Evolutionary conservation across 2,888 invertebrate species (phyloP), one percentile per base, ranked within the genome.

Genomic region (Leptopterna dolabrata): DNA sequence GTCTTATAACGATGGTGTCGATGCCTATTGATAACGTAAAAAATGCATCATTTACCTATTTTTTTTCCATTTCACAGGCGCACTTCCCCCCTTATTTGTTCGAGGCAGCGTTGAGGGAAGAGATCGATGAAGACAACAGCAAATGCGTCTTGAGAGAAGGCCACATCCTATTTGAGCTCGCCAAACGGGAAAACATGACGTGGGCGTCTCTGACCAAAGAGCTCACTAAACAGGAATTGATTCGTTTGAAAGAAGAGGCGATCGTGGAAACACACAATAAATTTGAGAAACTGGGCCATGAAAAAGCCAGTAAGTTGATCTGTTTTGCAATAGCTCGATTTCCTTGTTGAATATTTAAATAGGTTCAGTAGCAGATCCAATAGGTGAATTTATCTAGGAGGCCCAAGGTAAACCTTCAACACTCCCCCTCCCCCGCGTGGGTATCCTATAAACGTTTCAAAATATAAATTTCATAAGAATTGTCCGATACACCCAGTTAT

Each of bases 31-130:
- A n/a, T n/a, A n/a, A n/a, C n/a, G n/a, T n/a, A n/a, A n/a, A n/a
- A n/a, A n/a, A n/a, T n/a, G n/a, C 47, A 47, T 14, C 14, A 47
- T 47, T 11, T 14, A 14, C 47, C 11, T 14, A 11, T 47, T 47
- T 47, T 14, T 47, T 14, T 47, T 47, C 47, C 11, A 19, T 63
- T 63, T 24, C 63, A 63, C 89, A 94, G 94, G 95, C 94, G 0
- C 94, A 95, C 90, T 96, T 93, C 91, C 94, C 94, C 36, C 95
- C 96, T 6, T 96, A 94, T 91, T 93, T 96, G 87, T 95, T 96
- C 91, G 97, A 97, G 93, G 92, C 94, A 63, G 95, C 96, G 91
- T 92, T 96, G n/a, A 87, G 71, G 30, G 87, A 88, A 85, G 92
- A 93, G 11, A 94, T 97, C 0, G 92, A 95, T 90, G 94, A 94